Evolutionary conservation across 2,113 vertebrate species (phyloP), one percentile per base, ranked within the genome.

Genomic region (Pterocles gutturalis): DNA sequence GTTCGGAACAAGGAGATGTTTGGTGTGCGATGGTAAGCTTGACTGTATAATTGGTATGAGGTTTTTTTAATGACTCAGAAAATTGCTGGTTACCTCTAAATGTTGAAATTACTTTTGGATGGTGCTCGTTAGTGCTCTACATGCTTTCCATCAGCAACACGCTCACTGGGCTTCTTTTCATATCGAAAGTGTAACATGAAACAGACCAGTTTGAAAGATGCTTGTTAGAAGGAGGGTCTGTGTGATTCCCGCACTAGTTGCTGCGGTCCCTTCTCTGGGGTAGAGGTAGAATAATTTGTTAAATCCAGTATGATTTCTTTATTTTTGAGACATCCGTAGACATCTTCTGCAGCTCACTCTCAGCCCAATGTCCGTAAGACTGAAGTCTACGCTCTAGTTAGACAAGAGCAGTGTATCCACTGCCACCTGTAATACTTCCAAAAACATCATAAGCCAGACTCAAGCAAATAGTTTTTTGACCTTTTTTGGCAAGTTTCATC

Each of bases 101-200:
- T 13, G 64, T 25, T 95, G 90, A 85, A 92, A 96, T 94, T 29
- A 36, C 88, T 93, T 93, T 58, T 88, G 92, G 90, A 89, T 96
- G 90, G 92, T 78, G 95, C 92, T 96, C 90, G 36, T 96, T 96
- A 94, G 92, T 78, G 96, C 88, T 75, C 85, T 92, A 29, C 85
- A 90, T 95, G 96, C 95, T 89, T 96, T 94, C 80, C 89, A 61
- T 93, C 93, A 92, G 87, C 89, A 90, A 17, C 89, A 79, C 38
- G 0, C 69, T 90, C 57, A 3, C 76, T 65, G 61, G 91, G 67
- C 89, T 95, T 55, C 93, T 76, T 94, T 87, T 90, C 89, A 38
- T 15, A 34, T n/a, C 51, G 73, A 12, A 45, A 81, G 51, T 11
- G 36, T 94, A 91, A 94, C 73, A 3, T 38, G 69, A 96, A 84